Evolutionary conservation across 2,888 invertebrate species (phyloP).

Genomic region (Torymus tubicola): DNA sequence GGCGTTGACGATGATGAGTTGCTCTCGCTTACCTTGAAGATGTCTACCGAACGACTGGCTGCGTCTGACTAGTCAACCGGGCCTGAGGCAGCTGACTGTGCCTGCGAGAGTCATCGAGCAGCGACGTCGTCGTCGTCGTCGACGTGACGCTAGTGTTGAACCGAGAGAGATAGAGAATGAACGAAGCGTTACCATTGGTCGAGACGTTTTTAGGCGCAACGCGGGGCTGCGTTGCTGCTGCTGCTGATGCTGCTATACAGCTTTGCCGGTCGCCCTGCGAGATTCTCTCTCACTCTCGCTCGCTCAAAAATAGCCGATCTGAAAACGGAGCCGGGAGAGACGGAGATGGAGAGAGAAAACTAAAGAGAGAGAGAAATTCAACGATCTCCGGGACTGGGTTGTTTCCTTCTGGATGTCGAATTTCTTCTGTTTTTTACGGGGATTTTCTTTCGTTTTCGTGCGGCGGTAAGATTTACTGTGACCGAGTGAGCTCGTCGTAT

Average conservation of each 20-base stretch:
- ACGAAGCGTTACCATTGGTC: constrained; percentile 65
- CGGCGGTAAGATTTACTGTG: no score
- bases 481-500: no score
- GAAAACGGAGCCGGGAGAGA: constrained; percentile 45
- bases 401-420: not conserved
- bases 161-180: constrained; percentile 28
- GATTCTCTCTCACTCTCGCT: constrained; percentile 43
- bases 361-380: not conserved
- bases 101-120: constrained; percentile 70
- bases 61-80: constrained; percentile 79
- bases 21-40: constrained; percentile 56
- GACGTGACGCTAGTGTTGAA: constrained; percentile 48
- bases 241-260: no score
- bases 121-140: constrained; percentile 67
- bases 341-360: not conserved
- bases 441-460: no score
- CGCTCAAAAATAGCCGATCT: constrained; percentile 55
- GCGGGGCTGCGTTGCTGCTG: constrained; percentile 19
- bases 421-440: no score
- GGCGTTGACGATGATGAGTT: not conserved
- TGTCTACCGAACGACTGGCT: constrained; percentile 51
- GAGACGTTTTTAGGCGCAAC: constrained; percentile 73
- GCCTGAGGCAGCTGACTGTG: constrained; percentile 81
- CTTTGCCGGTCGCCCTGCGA: constrained; percentile 31
- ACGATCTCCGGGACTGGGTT: not conserved